Evolutionary conservation across 2,113 vertebrate genomes (phyloP).

Genomic region (Micronisus gabar): DNA sequence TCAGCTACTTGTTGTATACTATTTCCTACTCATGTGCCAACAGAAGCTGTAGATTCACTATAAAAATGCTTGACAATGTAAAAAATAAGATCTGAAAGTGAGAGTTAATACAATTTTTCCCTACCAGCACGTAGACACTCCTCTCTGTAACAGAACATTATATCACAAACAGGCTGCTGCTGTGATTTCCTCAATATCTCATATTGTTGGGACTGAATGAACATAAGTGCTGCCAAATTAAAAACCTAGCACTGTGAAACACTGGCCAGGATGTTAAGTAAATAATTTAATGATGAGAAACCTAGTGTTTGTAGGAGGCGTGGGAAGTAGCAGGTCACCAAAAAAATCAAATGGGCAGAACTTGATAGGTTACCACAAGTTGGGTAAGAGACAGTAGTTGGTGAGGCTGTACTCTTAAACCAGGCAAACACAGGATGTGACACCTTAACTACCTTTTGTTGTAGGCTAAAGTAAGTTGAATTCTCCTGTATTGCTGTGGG

Average conservation of each 20-base stretch:
- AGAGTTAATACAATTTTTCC: not conserved
- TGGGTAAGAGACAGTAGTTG: not conserved
- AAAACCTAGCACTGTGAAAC: not conserved
- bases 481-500: not conserved
- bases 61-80: not conserved
- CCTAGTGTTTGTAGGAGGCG: not conserved
- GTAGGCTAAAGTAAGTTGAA: not conserved
- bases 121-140: not conserved
- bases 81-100: not conserved
- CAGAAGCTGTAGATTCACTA: not conserved
- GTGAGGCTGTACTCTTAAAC: not conserved
- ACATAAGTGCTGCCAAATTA: not conserved
- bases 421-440: not conserved
- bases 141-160: not conserved
- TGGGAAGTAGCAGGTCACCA: not conserved
- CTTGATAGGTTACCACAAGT: fast-evolving
- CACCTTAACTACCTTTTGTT: not conserved
- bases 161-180: not conserved
- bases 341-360: not conserved
- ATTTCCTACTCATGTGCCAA: not conserved
- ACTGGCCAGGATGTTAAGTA: not conserved
- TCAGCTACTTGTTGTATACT: not conserved
- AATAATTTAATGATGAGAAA: not conserved
- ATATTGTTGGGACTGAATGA: not conserved
- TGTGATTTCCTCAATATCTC: not conserved